These are phyloP conservation scores for Tachysurus vachellii DNA, from an alignment of 2,113 vertebrate species.

Conservation along the genomic window DNA sequence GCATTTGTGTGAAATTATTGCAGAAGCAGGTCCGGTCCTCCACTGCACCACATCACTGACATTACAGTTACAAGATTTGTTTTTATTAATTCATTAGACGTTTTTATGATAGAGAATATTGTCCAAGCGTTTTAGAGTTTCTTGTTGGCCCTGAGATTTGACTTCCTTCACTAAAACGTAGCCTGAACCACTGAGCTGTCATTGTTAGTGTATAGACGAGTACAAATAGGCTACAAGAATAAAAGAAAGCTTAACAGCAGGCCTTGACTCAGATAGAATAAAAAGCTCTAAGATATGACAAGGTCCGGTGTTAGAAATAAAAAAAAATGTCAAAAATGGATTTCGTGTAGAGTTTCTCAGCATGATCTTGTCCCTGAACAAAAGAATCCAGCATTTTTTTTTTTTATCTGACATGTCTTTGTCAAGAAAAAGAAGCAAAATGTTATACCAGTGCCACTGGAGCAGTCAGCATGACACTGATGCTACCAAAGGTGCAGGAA, in stretches of 20 bases:
- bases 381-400: neutral
- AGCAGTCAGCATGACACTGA: neutral
- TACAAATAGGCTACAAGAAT: neutral
- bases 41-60: neutral
- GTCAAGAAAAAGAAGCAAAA: neutral
- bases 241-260: neutral
- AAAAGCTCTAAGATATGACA: neutral
- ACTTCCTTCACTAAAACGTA: neutral
- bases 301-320: neutral
- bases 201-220: neutral
- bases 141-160: neutral
- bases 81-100: neutral
- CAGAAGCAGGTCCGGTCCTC: neutral
- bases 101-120: neutral
- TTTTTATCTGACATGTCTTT: neutral
- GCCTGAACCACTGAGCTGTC: neutral
- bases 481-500: neutral
- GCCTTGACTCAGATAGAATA: constrained; percentile 1
- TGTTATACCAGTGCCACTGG: neutral
- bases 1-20: neutral
- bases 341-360: neutral
- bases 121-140: neutral
- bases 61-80: neutral
- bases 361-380: constrained; percentile 3
- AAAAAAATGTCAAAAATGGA: constrained; percentile 15